Base-by-base conservation (phyloP, 2,888 invertebrate genomes). In the Galeopsomyia nigrocyanea region DNA sequence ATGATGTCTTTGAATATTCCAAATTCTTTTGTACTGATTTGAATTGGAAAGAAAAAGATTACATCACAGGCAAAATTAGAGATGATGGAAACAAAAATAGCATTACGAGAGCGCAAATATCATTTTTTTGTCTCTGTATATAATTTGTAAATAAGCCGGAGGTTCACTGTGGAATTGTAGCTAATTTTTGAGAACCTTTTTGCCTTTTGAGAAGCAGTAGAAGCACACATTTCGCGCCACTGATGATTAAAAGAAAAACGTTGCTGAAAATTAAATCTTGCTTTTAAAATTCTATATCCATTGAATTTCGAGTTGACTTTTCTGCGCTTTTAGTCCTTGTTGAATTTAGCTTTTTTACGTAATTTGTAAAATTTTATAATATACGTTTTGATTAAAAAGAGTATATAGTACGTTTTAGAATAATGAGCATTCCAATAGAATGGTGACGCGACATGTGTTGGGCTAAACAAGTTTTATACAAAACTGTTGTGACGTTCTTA, bases 111-210 rank as follows among this genome's bases (percentile, higher is more conserved):
- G 74, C 67, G 75, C 70, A 75, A 78, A 72, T 60, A 77, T 16
- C 17, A 13, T 78, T 78, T 68, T 78, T 79, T 79, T 74, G 26
- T 78, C 75, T 77, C 75, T 81, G 80, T 82, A 81, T 79, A 81
- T 81, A 81, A 78, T 78, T 79, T 82, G 81, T 82, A 82, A 78
- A 82, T 81, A 81, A 79, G 60, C 73, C 75, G 78, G 79, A 81
- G 77, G 74, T 74, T 78, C 78, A 66, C 69, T 72, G 71, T 77
- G 74, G 56, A 66, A 26, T 73, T 56, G 61, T 67, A 70, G 64
- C 56, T 75, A 71, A 71, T 77, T 39, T 39, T 39, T 65, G 71
- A 74, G 65, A 58, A 58, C 57, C 50, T 64, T 60, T 49, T 66
- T 61, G 55, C 50, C 55, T 71, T 71, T 61, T 61, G 39, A 71